Base-by-base conservation (phyloP, 2,113 vertebrate species). In the Spea bombifrons region DNA sequence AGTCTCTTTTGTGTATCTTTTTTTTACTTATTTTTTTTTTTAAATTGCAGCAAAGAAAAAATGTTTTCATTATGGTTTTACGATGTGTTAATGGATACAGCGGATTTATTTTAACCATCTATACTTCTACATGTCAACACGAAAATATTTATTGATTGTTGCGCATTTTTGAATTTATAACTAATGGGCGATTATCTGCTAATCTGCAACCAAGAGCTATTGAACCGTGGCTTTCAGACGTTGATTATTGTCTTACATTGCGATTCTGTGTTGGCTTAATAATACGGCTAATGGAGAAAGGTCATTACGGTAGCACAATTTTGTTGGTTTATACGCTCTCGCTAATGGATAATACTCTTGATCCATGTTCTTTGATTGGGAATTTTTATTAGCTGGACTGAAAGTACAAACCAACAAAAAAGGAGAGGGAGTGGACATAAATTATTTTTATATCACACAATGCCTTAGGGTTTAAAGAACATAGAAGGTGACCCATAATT, bases 341-440 rank as follows among this genome's bases (percentile, higher is more conserved):
- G 13, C 57, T 78, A 66, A 55, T 55, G 15, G 13, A 53, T 72
- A 53, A 65, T 50, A n/a, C 48, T 44, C 69, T 72, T 66, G 49
- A 72, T 78, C 76, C 17, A 48, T 78, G 30, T 55, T n/a, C 52
- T 64, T 44, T 61, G 67, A 64, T 52, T 78, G 65, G 43, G 75
- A 57, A 49, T 61, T 76, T 76, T 76, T 66, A 59, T 76, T 69
- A 67, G 66, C 3, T 12, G 44, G 45, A 8, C 8, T 47, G 44
- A 76, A 49, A 59, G 45, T 16, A 49, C 53, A 61, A 8, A 9
- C 7, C 8, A 15, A 59, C 66, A 61, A 16, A 76, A 63, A 50
- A 8, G 12, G 55, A 9, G 15, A 9, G 12, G 3, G 10, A 53
- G 7, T 53, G 50, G 7, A 53, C 50, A 8, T 10, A 8, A 10